Evolutionary conservation across 37 sponge, comb jelly and placozoan species (phyloP).

Genomic region (Dysidea cf. avara): DNA sequence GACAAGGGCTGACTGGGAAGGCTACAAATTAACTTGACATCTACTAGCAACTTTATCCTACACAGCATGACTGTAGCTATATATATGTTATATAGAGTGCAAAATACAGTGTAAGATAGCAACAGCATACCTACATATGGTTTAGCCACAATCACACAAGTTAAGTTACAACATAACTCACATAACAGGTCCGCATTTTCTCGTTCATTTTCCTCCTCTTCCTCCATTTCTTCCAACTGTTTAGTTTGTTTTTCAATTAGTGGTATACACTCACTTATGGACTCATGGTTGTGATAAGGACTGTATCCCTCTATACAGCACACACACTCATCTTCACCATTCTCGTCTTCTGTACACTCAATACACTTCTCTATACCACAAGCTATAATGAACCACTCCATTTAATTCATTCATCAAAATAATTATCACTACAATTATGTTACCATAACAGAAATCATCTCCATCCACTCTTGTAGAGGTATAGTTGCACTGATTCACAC

Average conservation of each 20-base stretch:
- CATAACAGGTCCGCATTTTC: background rate
- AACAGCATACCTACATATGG: too few relatives aligned
- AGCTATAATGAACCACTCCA: conserved; percentile 14
- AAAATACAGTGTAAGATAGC: too few relatives aligned
- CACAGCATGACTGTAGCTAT: too few relatives aligned
- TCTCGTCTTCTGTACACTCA: conserved; percentile 3
- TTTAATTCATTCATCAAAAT: too few relatives aligned
- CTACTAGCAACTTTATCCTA: too few relatives aligned
- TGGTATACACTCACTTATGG: background rate
- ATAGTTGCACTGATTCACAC: too few relatives aligned
- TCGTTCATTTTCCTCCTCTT: conserved; percentile 25
- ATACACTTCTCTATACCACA: conserved; percentile 45
- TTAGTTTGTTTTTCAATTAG: background rate
- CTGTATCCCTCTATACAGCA: background rate
- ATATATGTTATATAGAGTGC: too few relatives aligned
- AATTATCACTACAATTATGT: too few relatives aligned
- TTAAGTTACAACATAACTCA: background rate
- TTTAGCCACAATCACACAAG: background rate
- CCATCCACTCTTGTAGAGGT: too few relatives aligned
- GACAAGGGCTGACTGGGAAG: too few relatives aligned
- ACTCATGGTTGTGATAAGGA: background rate
- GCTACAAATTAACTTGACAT: too few relatives aligned
- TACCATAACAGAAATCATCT: too few relatives aligned
- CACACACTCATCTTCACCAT: conserved; percentile 12
- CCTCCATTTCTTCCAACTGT: conserved; percentile 18